Evolutionary conservation across 2,113 vertebrate species (phyloP), one percentile per base, ranked within the genome.

Genomic region (Tylochromis polylepis): DNA sequence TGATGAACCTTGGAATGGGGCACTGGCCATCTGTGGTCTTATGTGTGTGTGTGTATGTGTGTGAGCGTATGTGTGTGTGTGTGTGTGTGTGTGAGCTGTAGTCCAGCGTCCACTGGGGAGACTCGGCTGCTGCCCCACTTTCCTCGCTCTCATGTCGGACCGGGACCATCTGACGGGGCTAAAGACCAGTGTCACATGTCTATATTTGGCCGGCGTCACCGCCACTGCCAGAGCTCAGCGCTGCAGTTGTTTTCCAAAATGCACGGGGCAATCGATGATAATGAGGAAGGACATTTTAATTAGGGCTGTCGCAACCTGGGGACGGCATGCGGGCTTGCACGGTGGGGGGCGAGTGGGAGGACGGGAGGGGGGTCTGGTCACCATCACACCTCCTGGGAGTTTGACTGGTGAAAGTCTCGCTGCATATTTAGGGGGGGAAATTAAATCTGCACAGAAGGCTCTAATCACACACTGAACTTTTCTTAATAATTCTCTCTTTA

Each of bases 241-340:
- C 91, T 92, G 92, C 91, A 94, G 93, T 95, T 92, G 94, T 94
- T 95, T 93, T 95, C 96, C 95, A 96, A 95, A 95, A 95, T 87
- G 93, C 91, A 85, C 90, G 81, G 94, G 95, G 95, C 95, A 94
- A 95, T 91, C 83, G 91, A 92, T 90, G 91, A 94, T 96, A 96
- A 97, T 95, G 94, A 96, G 94, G 89, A 95, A 94, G 95, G 94
- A 95, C 94, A 95, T 95, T 95, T 95, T 96, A 96, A 97, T 96
- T 96, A 96, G 95, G 93, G 80, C 87, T 79, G 87, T 86, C 85
- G 83, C 95, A 94, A 95, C 92, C 93, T 95, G 93, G 91, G 90
- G 87, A 92, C 88, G 90, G 81, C 87, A 86, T 86, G 90, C 92
- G 60, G 92, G 86, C 85, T 77, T 36, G 53, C 85, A 85, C 86